phyloP scores from a whole-genome alignment of 35 echinoderm and acorn worm genomes.

The Lytechinus pictus region DNA sequence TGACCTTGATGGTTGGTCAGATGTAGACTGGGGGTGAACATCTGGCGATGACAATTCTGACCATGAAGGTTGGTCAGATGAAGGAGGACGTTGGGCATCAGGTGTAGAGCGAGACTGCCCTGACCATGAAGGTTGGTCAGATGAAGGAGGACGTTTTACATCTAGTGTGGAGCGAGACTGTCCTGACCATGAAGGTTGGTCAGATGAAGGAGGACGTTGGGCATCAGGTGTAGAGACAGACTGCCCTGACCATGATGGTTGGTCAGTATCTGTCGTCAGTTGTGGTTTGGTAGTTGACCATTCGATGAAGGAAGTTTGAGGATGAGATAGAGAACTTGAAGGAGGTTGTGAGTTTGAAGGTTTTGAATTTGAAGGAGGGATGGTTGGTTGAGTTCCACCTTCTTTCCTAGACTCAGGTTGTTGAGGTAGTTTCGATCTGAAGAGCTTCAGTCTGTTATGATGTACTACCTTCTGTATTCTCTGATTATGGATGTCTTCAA shows the following conservation, averaged over 20 bases:
- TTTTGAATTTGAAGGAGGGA: neutral
- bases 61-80: neutral
- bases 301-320: neutral
- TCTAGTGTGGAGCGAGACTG: neutral
- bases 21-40: neutral
- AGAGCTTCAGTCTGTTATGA: constrained; percentile 37
- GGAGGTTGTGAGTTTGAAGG: neutral
- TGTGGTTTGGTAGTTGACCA: neutral
- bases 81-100: neutral
- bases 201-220: neutral
- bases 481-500: constrained; percentile 7
- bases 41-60: neutral
- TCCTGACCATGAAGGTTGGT: neutral
- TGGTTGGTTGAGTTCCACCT: neutral
- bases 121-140: neutral
- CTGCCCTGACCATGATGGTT: neutral
- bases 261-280: neutral
- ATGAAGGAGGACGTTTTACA: neutral
- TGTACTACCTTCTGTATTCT: constrained; percentile 8
- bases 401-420: neutral
- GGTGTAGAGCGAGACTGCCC: neutral
- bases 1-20: neutral
- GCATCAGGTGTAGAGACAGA: neutral
- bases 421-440: neutral
- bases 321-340: neutral